phyloP scores from a whole-genome alignment of 53 echinoderm and acorn worm species.

The Henricia sp. region DNA sequence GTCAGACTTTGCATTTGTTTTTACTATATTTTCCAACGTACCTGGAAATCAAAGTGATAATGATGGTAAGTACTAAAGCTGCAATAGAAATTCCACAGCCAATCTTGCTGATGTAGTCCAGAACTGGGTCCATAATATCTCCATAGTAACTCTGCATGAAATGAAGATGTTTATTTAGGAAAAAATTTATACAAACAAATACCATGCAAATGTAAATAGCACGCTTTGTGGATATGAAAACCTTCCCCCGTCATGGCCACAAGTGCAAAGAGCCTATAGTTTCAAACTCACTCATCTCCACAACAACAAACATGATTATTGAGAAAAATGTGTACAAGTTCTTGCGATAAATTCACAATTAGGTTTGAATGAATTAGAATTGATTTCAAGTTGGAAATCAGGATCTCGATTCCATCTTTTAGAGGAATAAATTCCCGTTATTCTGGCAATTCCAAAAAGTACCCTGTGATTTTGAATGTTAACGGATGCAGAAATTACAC shows the following conservation, averaged over 20 bases:
- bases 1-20: neutral
- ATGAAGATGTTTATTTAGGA: neutral
- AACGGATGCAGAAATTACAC: neutral
- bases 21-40: conserved; percentile 1
- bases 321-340: neutral
- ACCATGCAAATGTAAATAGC: neutral
- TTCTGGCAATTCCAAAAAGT: no score
- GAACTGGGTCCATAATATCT: neutral
- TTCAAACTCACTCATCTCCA: no score
- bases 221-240: no score
- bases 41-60: conserved; percentile 53
- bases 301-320: neutral
- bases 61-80: conserved; percentile 55
- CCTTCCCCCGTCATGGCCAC: no score
- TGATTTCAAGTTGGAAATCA: no score
- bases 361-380: neutral
- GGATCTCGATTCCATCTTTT: no score
- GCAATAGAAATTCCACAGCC: no score
- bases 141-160: neutral
- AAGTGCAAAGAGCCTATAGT: no score
- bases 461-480: no score
- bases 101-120: conserved; percentile 56
- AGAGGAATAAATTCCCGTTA: no score
- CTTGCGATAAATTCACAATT: neutral
- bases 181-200: neutral